Evolutionary conservation across 2,888 invertebrate species (phyloP).

Genomic region (Hirtodrosophila cameraria): DNA sequence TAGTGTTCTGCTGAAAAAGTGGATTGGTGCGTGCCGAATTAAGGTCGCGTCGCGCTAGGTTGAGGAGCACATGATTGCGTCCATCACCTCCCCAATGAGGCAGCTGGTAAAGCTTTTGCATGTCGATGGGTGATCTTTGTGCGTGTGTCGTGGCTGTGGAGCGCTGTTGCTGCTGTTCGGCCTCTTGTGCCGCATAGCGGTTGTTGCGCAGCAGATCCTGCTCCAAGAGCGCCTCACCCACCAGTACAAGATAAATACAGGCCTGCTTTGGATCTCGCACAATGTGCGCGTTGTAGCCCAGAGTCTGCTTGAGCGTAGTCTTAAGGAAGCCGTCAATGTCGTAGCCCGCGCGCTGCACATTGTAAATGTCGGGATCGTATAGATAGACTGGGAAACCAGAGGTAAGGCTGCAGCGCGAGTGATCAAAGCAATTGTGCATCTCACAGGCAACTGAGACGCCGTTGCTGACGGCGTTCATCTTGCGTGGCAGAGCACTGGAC

Average conservation of each 20-base stretch:
- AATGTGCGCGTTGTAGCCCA: slow-evolving; percentile 94
- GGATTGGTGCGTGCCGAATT: slow-evolving; percentile 89
- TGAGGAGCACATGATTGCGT: slow-evolving; percentile 94
- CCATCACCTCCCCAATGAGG: slow-evolving; percentile 98
- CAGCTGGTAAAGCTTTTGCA: slow-evolving; percentile 88
- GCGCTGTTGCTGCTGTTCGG: slow-evolving; percentile 43
- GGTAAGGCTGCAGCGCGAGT: slow-evolving; percentile 95
- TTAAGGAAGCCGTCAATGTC: slow-evolving; percentile 93
- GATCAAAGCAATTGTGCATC: slow-evolving; percentile 97
- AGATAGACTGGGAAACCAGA: slow-evolving; percentile 97
- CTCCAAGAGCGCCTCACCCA: slow-evolving; percentile 90
- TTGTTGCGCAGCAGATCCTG: slow-evolving; percentile 84
- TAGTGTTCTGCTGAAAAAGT: slow-evolving; percentile 90
- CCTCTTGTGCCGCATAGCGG: slow-evolving; percentile 82
- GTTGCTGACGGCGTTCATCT: slow-evolving; percentile 82
- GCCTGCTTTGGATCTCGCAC: slow-evolving; percentile 93
- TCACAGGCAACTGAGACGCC: slow-evolving; percentile 85
- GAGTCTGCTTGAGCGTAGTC: slow-evolving; percentile 92
- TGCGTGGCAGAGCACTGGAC: slow-evolving; percentile 86
- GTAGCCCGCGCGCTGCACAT: slow-evolving; percentile 88
- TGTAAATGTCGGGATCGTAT: slow-evolving; percentile 92
- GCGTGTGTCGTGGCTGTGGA: slow-evolving; percentile 40
- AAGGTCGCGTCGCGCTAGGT: slow-evolving; percentile 91
- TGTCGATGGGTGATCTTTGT: slow-evolving; percentile 82
- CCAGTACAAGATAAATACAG: slow-evolving; percentile 93